Base-by-base conservation (phyloP, 2,113 vertebrate genomes). In the Garra rufa region DNA sequence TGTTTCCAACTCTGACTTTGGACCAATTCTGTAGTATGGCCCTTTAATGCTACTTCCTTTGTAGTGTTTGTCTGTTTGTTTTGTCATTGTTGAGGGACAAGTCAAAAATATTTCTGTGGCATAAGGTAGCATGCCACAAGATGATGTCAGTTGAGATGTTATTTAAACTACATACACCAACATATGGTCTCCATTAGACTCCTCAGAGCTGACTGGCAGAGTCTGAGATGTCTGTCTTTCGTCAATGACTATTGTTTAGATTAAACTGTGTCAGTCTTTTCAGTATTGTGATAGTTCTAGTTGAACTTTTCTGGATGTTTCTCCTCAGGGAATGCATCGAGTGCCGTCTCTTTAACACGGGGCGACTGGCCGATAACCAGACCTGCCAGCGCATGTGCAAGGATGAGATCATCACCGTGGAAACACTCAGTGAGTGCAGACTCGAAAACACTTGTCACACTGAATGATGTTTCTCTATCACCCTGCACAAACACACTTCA, bases 381-480 rank as follows among this genome's bases (percentile, higher is more conserved):
- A 98, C 98, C 80, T 99, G 98, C 89, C 96, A 97, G 86, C 96
- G 94, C 61, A 95, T 96, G 89, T 99, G 98, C 93, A 98, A 96
- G 89, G 98, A 99, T 2, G 92, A 99, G 89, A 96, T 98, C 91
- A 89, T 97, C 92, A 95, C 95, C 0, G 95, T 96, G 89, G 98
- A 99, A 87, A 90, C 90, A 76, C 95, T 98, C 1, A 90, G 98
- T 99, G 89, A 95, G 97, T 92, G 19, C 41, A 86, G 81, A 14
- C 44, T 34, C 5, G 55, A 21, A 14, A 61, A 61, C 50, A 46
- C 65, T 73, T 71, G n/a, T 43, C 41, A 46, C 26, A 59, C 50
- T 14, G 24, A 74, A 19, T 14, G 3, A 74, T 48, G 13, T 15
- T 67, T 65, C 28, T 65, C 63, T 17, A 21, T 38, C 63, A 70